Base-by-base conservation (phyloP, 1,140 invertebrate genomes). In the Rhynchophorus ferrugineus region DNA sequence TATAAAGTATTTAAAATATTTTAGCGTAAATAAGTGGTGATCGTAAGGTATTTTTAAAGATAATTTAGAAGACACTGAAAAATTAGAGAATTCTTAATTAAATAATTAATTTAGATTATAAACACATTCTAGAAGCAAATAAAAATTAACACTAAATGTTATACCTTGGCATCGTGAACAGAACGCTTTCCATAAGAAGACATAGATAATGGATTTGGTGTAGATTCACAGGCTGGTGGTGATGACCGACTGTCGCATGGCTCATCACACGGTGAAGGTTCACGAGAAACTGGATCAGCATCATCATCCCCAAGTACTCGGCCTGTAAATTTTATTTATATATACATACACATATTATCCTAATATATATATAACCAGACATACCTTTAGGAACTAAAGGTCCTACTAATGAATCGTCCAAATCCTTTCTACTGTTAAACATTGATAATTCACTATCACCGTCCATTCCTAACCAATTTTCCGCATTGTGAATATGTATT, bases 381-480 rank as follows among this genome's bases (percentile, higher is more conserved):
- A 49, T 53, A 69, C 65, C 63, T 68, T 71, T 70, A 42, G 61
- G 57, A 39, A 49, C 61, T 36, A 68, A 52, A 29, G 61, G 54
- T 55, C 62, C 59, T 37, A 71, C 70, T 49, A 69, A 62, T 42
- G 57, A 69, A 35, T 82, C 80, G 60, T 85, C 84, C 21, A 82
- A 65, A 54, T 83, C 78, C 53, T 84, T 81, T 33, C 72, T 67
- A 19, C 77, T 72, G 59, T 87, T 88, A 68, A 89, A 88, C 66
- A 89, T 75, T 20, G 78, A 80, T 66, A 87, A 71, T 60, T 89
- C 87, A n/a, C 84, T 83, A 61, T 92, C 89, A 0, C 84, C 87
- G 64, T 93, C 89, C 73, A 92, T 88, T 2, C 89, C 91, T 2
- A 94, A 73, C 90, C 91, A 94, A 69, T 92, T 93, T 67, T 94